These are phyloP conservation scores for Calameuta pallipes DNA, from an alignment of 2,888 invertebrate species.

Conservation along the genomic window DNA sequence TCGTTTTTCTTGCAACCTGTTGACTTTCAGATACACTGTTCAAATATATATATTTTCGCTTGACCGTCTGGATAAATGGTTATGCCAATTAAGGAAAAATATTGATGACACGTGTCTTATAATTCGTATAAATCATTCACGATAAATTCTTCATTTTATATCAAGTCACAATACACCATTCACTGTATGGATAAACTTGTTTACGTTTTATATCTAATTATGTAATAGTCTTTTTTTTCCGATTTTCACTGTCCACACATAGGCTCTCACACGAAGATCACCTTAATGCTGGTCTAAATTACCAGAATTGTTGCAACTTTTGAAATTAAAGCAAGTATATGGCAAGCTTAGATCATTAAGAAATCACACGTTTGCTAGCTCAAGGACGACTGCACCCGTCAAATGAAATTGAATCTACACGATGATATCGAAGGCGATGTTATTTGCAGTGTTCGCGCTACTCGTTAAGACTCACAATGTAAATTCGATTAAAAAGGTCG, in stretches of 20 bases:
- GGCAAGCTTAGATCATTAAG: background rate
- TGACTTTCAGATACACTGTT: background rate
- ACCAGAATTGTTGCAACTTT: background rate
- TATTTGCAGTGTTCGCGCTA: background rate
- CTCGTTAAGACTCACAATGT: background rate
- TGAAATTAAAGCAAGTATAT: background rate
- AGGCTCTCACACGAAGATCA: background rate
- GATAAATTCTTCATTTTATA: background rate
- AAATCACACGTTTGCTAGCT: conserved; percentile 14
- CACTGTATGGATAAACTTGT: background rate
- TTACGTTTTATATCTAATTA: background rate
- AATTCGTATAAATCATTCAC: background rate
- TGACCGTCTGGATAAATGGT: background rate
- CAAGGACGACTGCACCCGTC: conserved; percentile 20
- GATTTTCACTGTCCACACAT: background rate
- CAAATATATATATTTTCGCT: background rate
- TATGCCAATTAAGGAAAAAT: background rate
- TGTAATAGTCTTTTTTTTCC: background rate
- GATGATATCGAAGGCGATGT: background rate
- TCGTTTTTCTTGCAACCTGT: background rate
- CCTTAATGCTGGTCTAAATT: background rate
- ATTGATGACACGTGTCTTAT: background rate
- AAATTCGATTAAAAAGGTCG: background rate
- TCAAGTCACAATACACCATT: background rate
- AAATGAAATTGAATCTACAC: background rate